Evolutionary conservation across 2,113 vertebrate species (phyloP), one percentile per base, ranked within the genome.

Genomic region (Lepus timidus): DNA sequence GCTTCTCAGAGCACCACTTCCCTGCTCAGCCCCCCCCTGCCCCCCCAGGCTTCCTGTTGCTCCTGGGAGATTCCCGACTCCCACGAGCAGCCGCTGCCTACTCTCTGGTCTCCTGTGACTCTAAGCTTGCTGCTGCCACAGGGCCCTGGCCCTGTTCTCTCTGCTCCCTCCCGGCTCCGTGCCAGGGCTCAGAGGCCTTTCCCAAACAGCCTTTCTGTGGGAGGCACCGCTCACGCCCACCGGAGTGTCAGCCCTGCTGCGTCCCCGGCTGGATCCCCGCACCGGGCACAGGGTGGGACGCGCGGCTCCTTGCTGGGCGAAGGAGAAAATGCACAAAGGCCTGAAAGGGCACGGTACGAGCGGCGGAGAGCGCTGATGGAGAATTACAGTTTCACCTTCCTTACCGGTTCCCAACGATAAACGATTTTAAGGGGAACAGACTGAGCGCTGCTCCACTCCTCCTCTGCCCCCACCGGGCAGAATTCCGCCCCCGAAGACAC

Each of bases 161-260:
- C 74, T 67, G 39, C 25, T 73, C 55, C 55, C 55, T 17, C 61
- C 33, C 33, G 12, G 52, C 39, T 64, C n/a, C 84, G 36, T 6
- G 39, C 51, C 74, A 83, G 58, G 82, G 44, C 75, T 68, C 64
- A 92, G 23, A 70, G 65, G 73, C 52, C 85, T 92, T 70, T 73
- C 64, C 74, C 58, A 19, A 75, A 65, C 39, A 61, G 67, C 74
- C 71, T 79, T 88, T 29, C 55, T 58, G 11, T 27, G 39, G 49
- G 0, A 80, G 55, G 11, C 17, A 9, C 76, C 16, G 25, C 74
- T 68, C 23, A 36, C 31, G 62, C 51, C 36, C n/a, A 80, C 9
- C 51, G 88, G 5, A 67, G 31, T 9, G 4, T 44, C 39, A 76
- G 89, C 29, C 6, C 31, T 79, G 29, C 3, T 74, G 74, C 49